Evolutionary conservation across 2,113 vertebrate species (phyloP).

Genomic region (Psittacula cyanocephala): DNA sequence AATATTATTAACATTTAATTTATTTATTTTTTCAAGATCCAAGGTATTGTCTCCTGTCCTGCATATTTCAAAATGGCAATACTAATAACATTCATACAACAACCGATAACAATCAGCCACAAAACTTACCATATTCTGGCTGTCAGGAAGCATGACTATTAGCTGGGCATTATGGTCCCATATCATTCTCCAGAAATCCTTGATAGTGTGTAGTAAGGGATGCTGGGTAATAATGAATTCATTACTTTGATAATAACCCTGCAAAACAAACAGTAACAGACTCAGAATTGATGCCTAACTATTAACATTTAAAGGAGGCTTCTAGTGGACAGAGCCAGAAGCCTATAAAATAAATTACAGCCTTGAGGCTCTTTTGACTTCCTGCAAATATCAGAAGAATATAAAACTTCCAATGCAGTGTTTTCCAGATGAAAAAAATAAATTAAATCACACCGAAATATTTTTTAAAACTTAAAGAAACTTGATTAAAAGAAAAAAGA

Average conservation of each 20-base stretch:
- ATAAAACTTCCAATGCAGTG: background rate
- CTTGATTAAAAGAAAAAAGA: background rate
- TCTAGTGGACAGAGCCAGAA: background rate
- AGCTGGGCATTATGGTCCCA: slow-evolving; percentile 93
- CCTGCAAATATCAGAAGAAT: background rate
- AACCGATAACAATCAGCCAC: background rate
- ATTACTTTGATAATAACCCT: slow-evolving; percentile 90
- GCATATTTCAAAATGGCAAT: background rate
- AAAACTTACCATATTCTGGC: slow-evolving; percentile 83
- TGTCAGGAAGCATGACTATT: slow-evolving; percentile 88
- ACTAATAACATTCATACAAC: background rate
- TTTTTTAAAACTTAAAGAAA: background rate
- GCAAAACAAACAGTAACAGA: slow-evolving; percentile 13
- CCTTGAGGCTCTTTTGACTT: background rate
- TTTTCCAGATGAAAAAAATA: background rate
- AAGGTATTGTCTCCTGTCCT: background rate
- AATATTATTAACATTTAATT: background rate
- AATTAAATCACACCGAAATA: background rate
- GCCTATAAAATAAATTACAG: background rate
- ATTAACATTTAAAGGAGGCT: background rate
- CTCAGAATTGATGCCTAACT: background rate
- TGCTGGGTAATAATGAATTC: slow-evolving; percentile 96
- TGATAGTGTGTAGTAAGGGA: slow-evolving; percentile 88
- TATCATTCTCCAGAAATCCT: slow-evolving; percentile 98
- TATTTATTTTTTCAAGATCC: background rate